Conservation (phyloP, 2,797 vertebrate species). For the Tolypeutes matacus region DNA sequence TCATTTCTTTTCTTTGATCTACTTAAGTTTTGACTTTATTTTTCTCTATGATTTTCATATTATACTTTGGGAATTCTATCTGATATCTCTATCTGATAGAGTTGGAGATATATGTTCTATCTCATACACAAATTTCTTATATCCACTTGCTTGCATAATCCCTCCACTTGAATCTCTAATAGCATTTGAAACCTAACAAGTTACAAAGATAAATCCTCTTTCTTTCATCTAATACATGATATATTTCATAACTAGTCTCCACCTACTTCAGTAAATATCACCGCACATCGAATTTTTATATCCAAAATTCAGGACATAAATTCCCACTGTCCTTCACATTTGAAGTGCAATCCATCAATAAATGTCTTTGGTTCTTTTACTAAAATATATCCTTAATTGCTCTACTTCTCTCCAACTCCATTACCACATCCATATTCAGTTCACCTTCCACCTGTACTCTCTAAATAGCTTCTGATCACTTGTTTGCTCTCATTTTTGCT, state of each 20-base stretch:
- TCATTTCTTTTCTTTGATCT: neutral
- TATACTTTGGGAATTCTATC: neutral
- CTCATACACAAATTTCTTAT: neutral
- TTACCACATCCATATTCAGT: neutral
- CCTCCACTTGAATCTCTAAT: neutral
- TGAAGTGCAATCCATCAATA: neutral
- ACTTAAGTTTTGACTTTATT: neutral
- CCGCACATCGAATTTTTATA: neutral
- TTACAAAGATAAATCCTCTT: neutral
- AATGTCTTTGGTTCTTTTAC: neutral
- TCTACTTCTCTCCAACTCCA: neutral
- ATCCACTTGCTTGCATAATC: neutral
- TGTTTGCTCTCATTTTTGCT: neutral
- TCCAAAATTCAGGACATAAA: neutral
- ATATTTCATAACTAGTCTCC: neutral
- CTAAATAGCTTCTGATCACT: neutral
- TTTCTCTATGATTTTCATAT: neutral
- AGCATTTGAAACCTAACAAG: neutral
- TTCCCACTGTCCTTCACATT: neutral
- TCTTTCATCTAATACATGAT: neutral
- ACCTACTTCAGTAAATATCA: neutral
- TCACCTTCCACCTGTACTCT: neutral
- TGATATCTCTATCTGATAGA: too few species aligned
- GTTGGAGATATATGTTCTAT: neutral
- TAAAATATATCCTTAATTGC: neutral